Base-by-base conservation (phyloP, 1,140 invertebrate genomes). In the Dolichoris vasculosae region DNA sequence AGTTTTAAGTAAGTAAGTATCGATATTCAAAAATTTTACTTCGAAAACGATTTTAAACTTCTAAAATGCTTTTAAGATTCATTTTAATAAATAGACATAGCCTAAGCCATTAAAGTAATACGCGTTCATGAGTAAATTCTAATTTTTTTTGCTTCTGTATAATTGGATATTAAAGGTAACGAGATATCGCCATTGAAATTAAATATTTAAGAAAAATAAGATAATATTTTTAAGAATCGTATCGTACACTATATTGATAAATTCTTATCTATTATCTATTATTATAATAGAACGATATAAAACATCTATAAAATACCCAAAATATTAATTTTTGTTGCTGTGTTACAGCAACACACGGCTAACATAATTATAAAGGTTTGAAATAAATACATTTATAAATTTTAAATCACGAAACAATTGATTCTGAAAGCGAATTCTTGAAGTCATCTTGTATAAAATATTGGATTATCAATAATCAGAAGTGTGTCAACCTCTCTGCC, bases 391-490 rank as follows among this genome's bases (percentile, higher is more conserved):
- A 9, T 11, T 77, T 2, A 0, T 8, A 35, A 81, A 69, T 69
- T 17, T 13, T 69, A 69, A 69, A 48, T 48, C 46, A 26, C 51
- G 30, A 75, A 83, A 83, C 9, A 59, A 83, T 83, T 83, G 2
- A 75, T 59, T 55, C 9, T 8, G 1, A 63, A 63, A 43, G 26
- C 26, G 15, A 46, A 78, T 78, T 69, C 26, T n/a, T 51, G 8
- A 38, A 9, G 30, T 51, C 23, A 2, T 32, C n/a, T 32, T 1
- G 9, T n/a, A 35, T 51, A 71, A 69, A 79, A 77, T 71, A 84
- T 71, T 55, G 71, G 40, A 84, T 84, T 84, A 79, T 71, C 79
- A 79, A 79, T 69, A 67, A 84, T 77, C 35, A 81, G 59, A 43
- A 46, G 43, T 59, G 13, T 32, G 46, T 80, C 26, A 67, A 40